Evolutionary conservation across 2,113 vertebrate genomes (phyloP).

Genomic region (Leuciscus idus): DNA sequence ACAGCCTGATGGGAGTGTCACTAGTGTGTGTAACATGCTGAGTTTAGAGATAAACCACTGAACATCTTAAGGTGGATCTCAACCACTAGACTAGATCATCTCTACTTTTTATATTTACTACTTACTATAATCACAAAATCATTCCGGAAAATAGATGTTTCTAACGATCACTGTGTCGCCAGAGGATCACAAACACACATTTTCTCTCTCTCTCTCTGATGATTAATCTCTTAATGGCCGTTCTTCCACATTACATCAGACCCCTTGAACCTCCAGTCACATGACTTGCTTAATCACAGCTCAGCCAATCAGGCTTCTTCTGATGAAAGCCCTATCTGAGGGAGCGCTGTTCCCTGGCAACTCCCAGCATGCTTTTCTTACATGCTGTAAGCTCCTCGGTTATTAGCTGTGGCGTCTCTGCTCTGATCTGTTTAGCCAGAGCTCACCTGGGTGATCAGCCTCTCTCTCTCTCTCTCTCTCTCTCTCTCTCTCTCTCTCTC

Average conservation of each 20-base stretch:
- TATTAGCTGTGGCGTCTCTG: constrained; percentile 37
- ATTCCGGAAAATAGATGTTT: neutral
- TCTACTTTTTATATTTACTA: neutral
- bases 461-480: neutral
- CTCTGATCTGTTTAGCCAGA: constrained; percentile 36
- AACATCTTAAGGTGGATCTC: neutral
- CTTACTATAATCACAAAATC: neutral
- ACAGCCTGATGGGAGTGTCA: neutral
- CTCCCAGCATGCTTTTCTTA: constrained; percentile 57
- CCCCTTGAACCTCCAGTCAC: constrained; percentile 54
- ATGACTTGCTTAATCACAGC: constrained; percentile 56
- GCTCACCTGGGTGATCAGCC: neutral
- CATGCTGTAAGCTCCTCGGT: constrained; percentile 60
- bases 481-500: neutral
- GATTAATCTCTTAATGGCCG: constrained; percentile 33
- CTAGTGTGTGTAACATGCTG: neutral
- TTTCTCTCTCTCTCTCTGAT: constrained; percentile 26
- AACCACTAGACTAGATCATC: neutral
- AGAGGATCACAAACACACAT: neutral
- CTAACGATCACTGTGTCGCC: neutral
- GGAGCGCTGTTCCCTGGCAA: constrained; percentile 72
- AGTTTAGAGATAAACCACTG: neutral
- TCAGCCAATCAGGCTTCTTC: constrained; percentile 48
- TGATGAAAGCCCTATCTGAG: constrained; percentile 59
- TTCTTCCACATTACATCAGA: constrained; percentile 23